phyloP scores from a whole-genome alignment of 2,888 invertebrate species.

The Noctua comes region DNA sequence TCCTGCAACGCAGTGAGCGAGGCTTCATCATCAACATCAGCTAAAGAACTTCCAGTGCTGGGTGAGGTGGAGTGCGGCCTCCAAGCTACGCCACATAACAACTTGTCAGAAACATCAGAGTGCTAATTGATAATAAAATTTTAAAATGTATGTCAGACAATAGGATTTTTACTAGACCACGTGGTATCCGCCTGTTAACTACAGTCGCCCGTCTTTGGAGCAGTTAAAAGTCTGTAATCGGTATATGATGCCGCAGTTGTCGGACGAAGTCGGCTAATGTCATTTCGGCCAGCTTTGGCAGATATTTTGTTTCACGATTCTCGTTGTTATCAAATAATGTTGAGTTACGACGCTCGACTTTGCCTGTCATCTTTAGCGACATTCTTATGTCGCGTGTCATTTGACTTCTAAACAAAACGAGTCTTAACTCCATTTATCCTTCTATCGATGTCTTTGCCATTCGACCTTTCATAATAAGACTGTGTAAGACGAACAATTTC shows the following conservation, averaged over 20 bases:
- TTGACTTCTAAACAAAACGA: no score
- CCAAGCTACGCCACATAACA: background rate
- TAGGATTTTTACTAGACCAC: no score
- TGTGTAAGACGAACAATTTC: constrained; percentile 67
- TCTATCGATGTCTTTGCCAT: constrained; percentile 26
- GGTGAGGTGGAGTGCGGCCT: background rate
- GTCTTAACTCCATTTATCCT: background rate
- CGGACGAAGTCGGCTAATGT: background rate
- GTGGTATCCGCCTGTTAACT: no score
- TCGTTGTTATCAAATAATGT: background rate
- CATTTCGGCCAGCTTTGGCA: no score
- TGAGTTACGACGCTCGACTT: background rate
- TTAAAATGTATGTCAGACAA: no score
- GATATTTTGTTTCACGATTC: background rate
- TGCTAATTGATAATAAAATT: background rate
- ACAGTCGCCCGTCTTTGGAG: background rate
- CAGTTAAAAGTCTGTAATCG: background rate
- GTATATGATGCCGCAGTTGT: background rate
- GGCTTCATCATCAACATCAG: background rate
- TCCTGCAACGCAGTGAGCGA: background rate
- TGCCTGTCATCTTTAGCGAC: background rate
- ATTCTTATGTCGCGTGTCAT: background rate
- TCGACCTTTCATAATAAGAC: constrained; percentile 69
- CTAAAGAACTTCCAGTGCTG: background rate
- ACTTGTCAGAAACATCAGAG: background rate